A percentile compares a stretch with the other conserved stretches of the same genome.
These are phyloP conservation scores for Chrysina gloriosa DNA, from an alignment of 2,888 invertebrate genomes.

Conservation along the genomic window DNA sequence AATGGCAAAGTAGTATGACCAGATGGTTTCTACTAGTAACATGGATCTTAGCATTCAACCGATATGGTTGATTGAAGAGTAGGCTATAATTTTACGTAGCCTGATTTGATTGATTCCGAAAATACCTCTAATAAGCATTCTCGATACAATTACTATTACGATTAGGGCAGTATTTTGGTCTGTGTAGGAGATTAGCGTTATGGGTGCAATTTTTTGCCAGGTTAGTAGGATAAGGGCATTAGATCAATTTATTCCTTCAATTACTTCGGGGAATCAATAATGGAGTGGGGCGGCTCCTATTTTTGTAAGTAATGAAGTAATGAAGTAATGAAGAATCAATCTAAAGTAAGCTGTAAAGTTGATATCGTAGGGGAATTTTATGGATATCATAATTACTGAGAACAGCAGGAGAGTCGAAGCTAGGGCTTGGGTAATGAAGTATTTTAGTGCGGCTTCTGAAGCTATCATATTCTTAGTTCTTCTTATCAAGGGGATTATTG, in stretches of 20 bases:
- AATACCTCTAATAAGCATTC: constrained; percentile 67
- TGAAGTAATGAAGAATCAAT: constrained; percentile 53
- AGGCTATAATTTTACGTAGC: constrained; percentile 70
- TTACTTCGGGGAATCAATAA: constrained; percentile 72
- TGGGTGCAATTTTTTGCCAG: constrained; percentile 75
- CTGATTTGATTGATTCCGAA: constrained; percentile 64
- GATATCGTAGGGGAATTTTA: constrained; percentile 45
- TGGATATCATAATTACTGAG: constrained; percentile 63
- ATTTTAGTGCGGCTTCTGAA: constrained; percentile 64
- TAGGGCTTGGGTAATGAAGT: constrained; percentile 71
- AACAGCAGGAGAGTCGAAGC: constrained; percentile 70
- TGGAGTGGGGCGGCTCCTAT: constrained; percentile 71
- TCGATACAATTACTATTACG: constrained; percentile 65
- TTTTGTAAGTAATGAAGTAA: constrained; percentile 67
- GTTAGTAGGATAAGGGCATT: constrained; percentile 70
- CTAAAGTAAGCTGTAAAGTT: constrained; percentile 35
- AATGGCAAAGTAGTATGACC: constrained; percentile 56
- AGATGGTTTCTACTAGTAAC: constrained; percentile 48
- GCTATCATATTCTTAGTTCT: constrained; percentile 66
- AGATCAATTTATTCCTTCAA: constrained; percentile 70
- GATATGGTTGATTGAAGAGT: constrained; percentile 74
- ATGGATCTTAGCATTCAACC: constrained; percentile 64
- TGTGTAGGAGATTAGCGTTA: too few species aligned
- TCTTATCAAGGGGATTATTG: constrained; percentile 71
- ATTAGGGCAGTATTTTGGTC: too few species aligned